Percentiles rank a stretch among this genome's conserved stretches.
Evolutionary conservation across 2,113 vertebrate species (phyloP).

Genomic region (Neolamprologus ventralis): DNA sequence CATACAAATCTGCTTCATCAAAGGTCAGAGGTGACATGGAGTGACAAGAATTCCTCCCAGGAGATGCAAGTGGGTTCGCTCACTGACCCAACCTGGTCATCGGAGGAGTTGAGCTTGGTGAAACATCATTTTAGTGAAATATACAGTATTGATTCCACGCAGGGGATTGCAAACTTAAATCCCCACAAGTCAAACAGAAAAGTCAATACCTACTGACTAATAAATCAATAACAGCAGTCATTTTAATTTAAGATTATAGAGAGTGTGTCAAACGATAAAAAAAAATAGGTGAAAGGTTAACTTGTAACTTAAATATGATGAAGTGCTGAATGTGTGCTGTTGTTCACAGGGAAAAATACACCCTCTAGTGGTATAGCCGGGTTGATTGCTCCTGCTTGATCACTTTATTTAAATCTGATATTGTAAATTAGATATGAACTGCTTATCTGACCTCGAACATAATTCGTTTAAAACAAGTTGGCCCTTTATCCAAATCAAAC

Average conservation of each 20-base stretch:
- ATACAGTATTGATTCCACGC: not conserved
- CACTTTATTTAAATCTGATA: not conserved
- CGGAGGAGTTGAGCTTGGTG: not conserved
- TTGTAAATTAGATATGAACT: not conserved
- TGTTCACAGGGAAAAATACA: not conserved
- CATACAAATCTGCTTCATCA: constrained; percentile 23
- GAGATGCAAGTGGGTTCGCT: not conserved
- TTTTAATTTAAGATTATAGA: not conserved
- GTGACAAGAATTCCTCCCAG: not conserved
- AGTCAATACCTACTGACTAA: not conserved
- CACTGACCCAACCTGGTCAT: not conserved
- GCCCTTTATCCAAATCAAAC: not conserved
- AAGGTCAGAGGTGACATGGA: constrained; percentile 31
- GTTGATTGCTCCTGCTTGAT: not conserved
- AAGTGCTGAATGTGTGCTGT: not conserved
- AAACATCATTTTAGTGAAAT: not conserved
- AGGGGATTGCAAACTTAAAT: not conserved
- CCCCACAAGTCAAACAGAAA: not conserved
- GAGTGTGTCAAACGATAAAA: not conserved
- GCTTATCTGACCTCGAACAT: not conserved
- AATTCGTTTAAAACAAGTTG: not conserved
- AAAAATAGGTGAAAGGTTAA: not conserved
- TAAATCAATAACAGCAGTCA: not conserved
- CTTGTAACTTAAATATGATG: not conserved
- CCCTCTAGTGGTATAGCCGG: constrained; percentile 5